Base-by-base conservation (phyloP, 2,888 invertebrate species). In the Noctua fimbriata region DNA sequence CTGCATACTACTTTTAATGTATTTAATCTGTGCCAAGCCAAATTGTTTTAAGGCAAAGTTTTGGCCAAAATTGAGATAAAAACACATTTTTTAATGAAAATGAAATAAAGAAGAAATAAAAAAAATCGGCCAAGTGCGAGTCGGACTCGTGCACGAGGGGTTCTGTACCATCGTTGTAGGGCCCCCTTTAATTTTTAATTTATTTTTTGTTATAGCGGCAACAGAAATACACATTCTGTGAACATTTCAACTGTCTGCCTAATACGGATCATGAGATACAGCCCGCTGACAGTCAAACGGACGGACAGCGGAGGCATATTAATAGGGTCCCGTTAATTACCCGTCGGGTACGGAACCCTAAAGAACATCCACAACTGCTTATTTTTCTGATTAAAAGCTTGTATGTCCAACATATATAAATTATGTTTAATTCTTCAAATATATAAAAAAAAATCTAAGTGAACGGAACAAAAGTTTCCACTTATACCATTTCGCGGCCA, bases 401-500 rank as follows among this genome's bases (percentile, higher is more conserved):
- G 24, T 76, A 73, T 49, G 60, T 74, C 21, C 44, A 72, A 76
- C 16, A 74, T 69, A 70, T 14, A 44, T 65, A 36, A 58, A 9
- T 63, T 69, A 28, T 24, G 52, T 44, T 24, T 69, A 69, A 73
- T n/a, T 16, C 24, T 70, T 65, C 36, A 44, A 70, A 73, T 58
- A 58, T 36, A 74, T 36, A 63, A 72, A 52, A 36, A 36, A 63
- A 49, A 49, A 32, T 58, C 0, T 75, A 67, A 60, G 32, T 69
- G 49, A 81, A 81, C 63, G 41, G 67, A 78, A 74, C 63, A 32
- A n/a, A 5, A 21, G 36, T 24, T 78, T 81, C 73, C 71, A 60
- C 1, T 66, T 75, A 63, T 86, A 79, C 76, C 70, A 81, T 78
- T 76, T 82, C 24, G 88, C 78, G 87, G 88, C 88, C 88, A 88